phyloP scores from a whole-genome alignment of 2,113 vertebrate genomes.

The Misgurnus anguillicaudatus region DNA sequence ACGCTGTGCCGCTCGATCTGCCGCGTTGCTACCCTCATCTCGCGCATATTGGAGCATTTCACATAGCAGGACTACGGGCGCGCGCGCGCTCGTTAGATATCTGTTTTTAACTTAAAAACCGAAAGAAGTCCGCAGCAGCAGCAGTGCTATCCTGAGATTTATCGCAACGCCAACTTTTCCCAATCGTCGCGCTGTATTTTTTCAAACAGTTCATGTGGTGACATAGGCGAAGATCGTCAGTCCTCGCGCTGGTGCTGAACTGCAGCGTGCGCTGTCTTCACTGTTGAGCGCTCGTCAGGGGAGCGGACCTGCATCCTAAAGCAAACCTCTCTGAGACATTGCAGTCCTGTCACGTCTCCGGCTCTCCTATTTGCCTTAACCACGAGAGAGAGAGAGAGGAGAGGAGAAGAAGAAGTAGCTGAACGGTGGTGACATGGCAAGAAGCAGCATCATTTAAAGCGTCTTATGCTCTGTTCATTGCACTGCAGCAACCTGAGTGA shows the following conservation, averaged over 20 bases:
- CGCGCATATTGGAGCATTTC: constrained; percentile 35
- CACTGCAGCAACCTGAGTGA: constrained; percentile 75
- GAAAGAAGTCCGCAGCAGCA: constrained; percentile 17
- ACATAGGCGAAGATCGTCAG: constrained; percentile 51
- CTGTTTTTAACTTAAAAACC: neutral
- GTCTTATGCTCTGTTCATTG: constrained; percentile 70
- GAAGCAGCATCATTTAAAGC: constrained; percentile 79
- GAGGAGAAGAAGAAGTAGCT: constrained; percentile 65
- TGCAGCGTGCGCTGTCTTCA: constrained; percentile 80
- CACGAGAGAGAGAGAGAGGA: constrained; percentile 73
- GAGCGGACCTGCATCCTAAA: constrained; percentile 90
- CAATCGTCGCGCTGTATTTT: neutral
- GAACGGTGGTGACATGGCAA: constrained; percentile 74
- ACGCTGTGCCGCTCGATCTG: neutral
- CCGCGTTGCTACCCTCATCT: constrained; percentile 21
- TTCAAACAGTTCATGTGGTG: neutral
- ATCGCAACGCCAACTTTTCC: constrained; percentile 21
- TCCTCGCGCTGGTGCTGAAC: constrained; percentile 66
- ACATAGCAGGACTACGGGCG: constrained; percentile 14
- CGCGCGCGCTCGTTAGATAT: neutral
- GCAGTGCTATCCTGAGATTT: constrained; percentile 10
- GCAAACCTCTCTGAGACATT: constrained; percentile 84
- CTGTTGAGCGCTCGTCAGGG: constrained; percentile 75
- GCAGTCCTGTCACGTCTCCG: constrained; percentile 91
- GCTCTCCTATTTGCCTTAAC: constrained; percentile 74